These are phyloP conservation scores for Psilanteris sp. DNA, from an alignment of 1,140 invertebrate genomes.

Conservation along the genomic window DNA sequence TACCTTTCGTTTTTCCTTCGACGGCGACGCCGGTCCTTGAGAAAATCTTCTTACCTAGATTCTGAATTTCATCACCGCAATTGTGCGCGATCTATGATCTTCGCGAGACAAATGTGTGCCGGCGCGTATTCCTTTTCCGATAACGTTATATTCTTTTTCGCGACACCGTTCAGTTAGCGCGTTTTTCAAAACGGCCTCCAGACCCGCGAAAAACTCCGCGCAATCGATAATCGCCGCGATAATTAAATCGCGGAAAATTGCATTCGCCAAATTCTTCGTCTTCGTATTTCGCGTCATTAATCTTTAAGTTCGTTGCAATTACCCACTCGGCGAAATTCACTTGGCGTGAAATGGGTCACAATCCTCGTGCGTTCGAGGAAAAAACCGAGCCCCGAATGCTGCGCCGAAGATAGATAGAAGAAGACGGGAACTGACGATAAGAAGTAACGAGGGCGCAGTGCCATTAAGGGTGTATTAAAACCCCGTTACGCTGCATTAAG, in stretches of 20 bases:
- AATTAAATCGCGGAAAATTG: slow-evolving; percentile 47
- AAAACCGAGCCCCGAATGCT: slow-evolving; percentile 28
- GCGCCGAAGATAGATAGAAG: slow-evolving; percentile 40
- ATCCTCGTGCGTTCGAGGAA: slow-evolving; percentile 51
- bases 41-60: slow-evolving; percentile 75
- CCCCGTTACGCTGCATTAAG: slow-evolving; percentile 43
- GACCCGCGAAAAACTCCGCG: not conserved
- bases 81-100: slow-evolving; percentile 56
- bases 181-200: slow-evolving; percentile 3
- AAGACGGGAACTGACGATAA: slow-evolving; percentile 42
- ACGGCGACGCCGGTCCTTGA: slow-evolving; percentile 71
- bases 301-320: slow-evolving; percentile 48
- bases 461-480: slow-evolving; percentile 58
- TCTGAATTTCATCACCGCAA: slow-evolving; percentile 75
- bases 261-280: slow-evolving; percentile 39
- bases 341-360: slow-evolving; percentile 61
- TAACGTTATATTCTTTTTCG: slow-evolving; percentile 32
- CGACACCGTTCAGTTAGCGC: slow-evolving; percentile 1
- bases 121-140: slow-evolving; percentile 23
- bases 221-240: slow-evolving; percentile 25
- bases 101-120: slow-evolving; percentile 51
- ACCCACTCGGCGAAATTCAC: slow-evolving; percentile 47
- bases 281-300: slow-evolving; percentile 44
- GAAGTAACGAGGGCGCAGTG: slow-evolving; percentile 44
- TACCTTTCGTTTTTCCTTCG: slow-evolving; percentile 79